Evolutionary conservation across 2,888 invertebrate genomes (phyloP).

Genomic region (Campoplex capitator): DNA sequence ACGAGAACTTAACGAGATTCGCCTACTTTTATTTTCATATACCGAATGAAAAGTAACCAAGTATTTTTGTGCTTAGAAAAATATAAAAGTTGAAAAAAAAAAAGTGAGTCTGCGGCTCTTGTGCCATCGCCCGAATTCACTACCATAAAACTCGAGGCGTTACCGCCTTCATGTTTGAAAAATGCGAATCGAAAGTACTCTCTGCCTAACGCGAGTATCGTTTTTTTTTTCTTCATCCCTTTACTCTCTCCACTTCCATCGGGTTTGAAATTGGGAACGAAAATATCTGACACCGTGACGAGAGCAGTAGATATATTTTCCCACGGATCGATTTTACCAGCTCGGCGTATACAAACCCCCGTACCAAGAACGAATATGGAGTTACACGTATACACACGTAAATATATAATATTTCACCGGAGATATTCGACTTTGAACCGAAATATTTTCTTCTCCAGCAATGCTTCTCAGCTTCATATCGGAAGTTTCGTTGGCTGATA

Average conservation of each 20-base stretch:
- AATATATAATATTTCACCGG: background rate
- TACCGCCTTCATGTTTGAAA: constrained; percentile 6
- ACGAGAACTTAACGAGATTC: constrained; percentile 6
- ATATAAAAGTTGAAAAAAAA: background rate
- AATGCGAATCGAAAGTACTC: constrained; percentile 5
- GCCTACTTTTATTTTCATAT: background rate
- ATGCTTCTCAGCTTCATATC: background rate
- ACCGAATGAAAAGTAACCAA: background rate
- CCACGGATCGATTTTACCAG: constrained; percentile 31
- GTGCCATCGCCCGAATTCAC: background rate
- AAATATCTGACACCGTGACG: constrained; percentile 26
- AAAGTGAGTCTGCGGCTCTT: background rate
- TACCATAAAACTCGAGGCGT: background rate
- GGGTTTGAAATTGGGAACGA: constrained; percentile 10
- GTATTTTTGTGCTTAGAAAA: background rate
- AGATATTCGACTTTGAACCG: background rate
- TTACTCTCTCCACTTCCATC: background rate
- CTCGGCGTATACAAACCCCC: background rate
- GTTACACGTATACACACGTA: background rate
- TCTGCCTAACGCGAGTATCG: constrained; percentile 16
- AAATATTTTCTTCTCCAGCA: background rate
- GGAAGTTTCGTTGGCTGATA: background rate
- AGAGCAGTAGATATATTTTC: constrained; percentile 4
- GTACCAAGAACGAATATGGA: background rate
- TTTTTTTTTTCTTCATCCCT: constrained; percentile 7